Conservation (phyloP, 2,113 vertebrate genomes). For the Tragelaphus scriptus region DNA sequence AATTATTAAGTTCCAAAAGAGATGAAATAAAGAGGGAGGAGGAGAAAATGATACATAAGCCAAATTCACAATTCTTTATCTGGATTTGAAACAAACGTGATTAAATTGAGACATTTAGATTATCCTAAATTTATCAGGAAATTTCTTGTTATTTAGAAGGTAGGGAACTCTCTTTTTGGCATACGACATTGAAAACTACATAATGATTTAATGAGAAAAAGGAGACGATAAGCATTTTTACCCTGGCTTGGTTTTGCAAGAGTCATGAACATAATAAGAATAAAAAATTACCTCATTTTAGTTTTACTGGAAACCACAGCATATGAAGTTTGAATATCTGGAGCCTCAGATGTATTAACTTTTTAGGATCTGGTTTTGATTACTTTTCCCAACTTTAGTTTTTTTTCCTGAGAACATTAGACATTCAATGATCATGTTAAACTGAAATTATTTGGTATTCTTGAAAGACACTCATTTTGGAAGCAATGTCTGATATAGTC, state of each 20-base stretch:
- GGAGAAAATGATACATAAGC: background rate
- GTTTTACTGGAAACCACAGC: constrained; percentile 59
- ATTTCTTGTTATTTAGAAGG: constrained; percentile 1
- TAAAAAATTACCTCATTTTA: constrained; percentile 53
- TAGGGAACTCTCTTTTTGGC: background rate
- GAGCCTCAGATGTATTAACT: constrained; percentile 41
- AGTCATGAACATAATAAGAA: constrained; percentile 30
- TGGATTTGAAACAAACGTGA: constrained; percentile 5
- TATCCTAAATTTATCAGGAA: background rate
- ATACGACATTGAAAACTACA: background rate
- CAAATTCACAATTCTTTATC: constrained; percentile 7
- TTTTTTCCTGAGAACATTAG: constrained; percentile 25
- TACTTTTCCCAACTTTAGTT: background rate
- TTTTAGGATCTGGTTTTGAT: constrained; percentile 54
- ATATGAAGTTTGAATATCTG: background rate
- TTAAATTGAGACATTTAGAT: constrained; percentile 2
- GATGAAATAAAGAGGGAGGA: background rate
- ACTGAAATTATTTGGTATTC: constrained; percentile 32
- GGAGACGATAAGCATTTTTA: background rate
- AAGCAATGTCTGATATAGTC: constrained; percentile 3
- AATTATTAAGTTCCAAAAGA: constrained; percentile 27
- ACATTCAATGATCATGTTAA: background rate
- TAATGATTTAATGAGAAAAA: constrained; percentile 43
- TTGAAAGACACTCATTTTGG: constrained; percentile 34
- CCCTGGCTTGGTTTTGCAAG: constrained; percentile 25